Evolutionary conservation across 2,797 vertebrate genomes (phyloP).

Genomic region (Enteromius unitaeniatus): DNA sequence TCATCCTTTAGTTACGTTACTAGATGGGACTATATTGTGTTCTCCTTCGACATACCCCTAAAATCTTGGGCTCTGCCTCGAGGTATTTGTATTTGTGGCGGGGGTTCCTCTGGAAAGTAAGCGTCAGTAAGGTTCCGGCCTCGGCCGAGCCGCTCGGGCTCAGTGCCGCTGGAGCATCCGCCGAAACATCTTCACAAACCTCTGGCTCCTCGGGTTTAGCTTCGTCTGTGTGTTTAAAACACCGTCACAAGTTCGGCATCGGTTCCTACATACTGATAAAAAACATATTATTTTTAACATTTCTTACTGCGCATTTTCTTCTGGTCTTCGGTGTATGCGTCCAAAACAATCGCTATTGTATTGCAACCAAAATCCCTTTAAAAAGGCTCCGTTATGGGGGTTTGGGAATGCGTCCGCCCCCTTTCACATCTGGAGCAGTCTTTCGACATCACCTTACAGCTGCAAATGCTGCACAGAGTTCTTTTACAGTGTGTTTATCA

Average conservation of each 20-base stretch:
- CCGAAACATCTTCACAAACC: not conserved
- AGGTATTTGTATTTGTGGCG: slow-evolving; percentile 57
- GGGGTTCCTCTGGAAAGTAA: slow-evolving; percentile 59
- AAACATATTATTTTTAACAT: not conserved
- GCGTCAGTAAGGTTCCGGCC: slow-evolving; percentile 34
- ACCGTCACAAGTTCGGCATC: not conserved
- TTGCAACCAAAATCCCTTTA: too few species aligned
- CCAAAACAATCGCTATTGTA: not conserved
- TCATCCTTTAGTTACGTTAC: not conserved
- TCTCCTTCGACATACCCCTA: slow-evolving; percentile 54
- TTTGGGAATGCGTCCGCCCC: slow-evolving; percentile 2
- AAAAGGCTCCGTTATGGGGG: not conserved
- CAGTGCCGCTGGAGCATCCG: not conserved
- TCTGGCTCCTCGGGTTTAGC: not conserved
- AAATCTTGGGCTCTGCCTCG: slow-evolving; percentile 64
- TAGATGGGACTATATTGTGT: not conserved
- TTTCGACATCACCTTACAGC: not conserved
- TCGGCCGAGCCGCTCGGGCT: not conserved
- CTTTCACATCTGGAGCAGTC: not conserved
- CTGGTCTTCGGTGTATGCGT: not conserved
- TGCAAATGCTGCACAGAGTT: not conserved
- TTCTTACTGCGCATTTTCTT: slow-evolving; percentile 4
- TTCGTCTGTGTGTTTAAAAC: slow-evolving; percentile 38
- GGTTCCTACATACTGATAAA: not conserved
- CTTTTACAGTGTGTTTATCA: not conserved